Base-by-base conservation (phyloP, 2,797 vertebrate species). In the Sebastes diaconus region DNA sequence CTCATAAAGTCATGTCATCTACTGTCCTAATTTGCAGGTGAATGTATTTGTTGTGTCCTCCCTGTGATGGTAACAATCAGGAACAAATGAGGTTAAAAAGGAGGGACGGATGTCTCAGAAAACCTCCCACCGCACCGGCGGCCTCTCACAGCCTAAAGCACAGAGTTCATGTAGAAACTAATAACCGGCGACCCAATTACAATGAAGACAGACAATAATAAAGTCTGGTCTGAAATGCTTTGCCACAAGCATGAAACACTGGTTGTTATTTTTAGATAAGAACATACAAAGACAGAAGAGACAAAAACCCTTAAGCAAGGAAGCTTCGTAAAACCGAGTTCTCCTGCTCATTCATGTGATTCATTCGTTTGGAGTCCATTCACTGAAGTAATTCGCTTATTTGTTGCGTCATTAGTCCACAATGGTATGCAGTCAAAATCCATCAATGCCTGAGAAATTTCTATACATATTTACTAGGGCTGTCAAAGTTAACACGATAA, bases 121-220 rank as follows among this genome's bases (percentile, higher is more conserved):
- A 79, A 13, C 20, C 67, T 36, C 2, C 16, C 12, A 3, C 60
- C 0, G 52, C 68, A 60, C 52, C 39, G 10, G n/a, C 50, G 76
- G 59, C 71, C 46, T 77, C 78, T 46, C 24, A 22, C 29, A 76
- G 84, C 84, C 73, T 8, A 1, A 67, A 87, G 79, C 81, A 5
- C 39, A 68, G 78, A 75, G 73, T 83, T 73, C 86, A 74, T 32
- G 76, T 42, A 69, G 67, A 81, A 85, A 79, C 84, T 80, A 87
- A 84, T 80, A 88, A 83, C 75, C 3, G 34, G 20, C 65, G 77
- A 85, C 79, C 75, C 81, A 75, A 71, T 84, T 81, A 84, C 77
- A 76, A 55, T 58, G 63, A 73, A 85, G 77, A 84, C 70, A 77
- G 83, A 84, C 85, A 64, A 87, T 82, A 85, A 89, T 61, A 81